These are phyloP conservation scores for Muscicapa adusta DNA, from an alignment of 2,113 vertebrate genomes.

Conservation along the genomic window DNA sequence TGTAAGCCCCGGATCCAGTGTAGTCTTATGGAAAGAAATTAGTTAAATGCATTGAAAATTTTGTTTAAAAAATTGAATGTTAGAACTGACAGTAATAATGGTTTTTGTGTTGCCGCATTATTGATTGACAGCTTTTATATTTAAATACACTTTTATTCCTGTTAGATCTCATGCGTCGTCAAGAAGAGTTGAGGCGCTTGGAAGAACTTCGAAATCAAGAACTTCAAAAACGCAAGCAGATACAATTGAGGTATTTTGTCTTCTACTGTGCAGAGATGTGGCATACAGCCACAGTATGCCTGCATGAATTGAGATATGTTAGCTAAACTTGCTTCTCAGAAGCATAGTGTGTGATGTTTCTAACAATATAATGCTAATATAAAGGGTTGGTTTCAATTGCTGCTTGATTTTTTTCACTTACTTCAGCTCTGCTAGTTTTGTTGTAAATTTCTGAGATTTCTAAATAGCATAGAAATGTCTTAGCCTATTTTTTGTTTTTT, in stretches of 20 bases:
- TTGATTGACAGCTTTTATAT: background rate
- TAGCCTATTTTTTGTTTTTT: background rate
- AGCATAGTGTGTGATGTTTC: background rate
- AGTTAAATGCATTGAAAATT: background rate
- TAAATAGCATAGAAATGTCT: background rate
- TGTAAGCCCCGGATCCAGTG: background rate
- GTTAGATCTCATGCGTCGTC: conserved; percentile 95
- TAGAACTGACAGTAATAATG: background rate
- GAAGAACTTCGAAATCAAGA: conserved; percentile 98
- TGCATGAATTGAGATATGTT: background rate
- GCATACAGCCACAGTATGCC: background rate
- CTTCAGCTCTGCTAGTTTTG: background rate
- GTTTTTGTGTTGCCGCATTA: background rate
- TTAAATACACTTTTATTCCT: background rate
- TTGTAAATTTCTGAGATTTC: background rate
- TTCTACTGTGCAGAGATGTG: background rate
- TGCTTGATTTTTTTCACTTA: background rate
- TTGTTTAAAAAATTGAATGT: background rate
- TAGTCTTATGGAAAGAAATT: background rate
- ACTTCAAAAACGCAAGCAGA: conserved; percentile 95
- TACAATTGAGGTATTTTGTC: conserved; percentile 87
- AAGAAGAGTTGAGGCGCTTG: conserved; percentile 92
- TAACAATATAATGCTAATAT: background rate
- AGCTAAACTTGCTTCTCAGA: background rate
- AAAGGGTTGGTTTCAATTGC: background rate